Base-by-base conservation (phyloP, 2,797 vertebrate species). In the Acipenser ruthenus region DNA sequence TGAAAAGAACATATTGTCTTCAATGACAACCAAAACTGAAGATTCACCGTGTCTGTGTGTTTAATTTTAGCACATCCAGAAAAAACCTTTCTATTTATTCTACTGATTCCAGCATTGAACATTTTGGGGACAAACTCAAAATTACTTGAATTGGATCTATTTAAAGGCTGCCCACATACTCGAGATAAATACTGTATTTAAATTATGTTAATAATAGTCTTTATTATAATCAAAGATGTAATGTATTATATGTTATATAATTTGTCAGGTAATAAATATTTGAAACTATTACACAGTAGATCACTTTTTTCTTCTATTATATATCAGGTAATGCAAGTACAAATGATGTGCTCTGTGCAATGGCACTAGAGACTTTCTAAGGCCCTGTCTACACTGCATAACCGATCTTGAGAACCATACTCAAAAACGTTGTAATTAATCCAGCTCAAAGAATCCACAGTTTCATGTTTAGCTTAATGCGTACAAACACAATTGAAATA, bases 171-270 rank as follows among this genome's bases (percentile, higher is more conserved):
- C 80, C 75, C 60, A 69, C 78, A 80, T 79, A 71, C 70, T 68
- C 53, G 63, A n/a, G 12, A 75, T 63, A 49, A 82, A 86, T 87
- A 89, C 89, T 91, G 87, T 91, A 89, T 86, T 89, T 86, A 89
- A 84, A 84, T 74, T 72, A 73, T 90, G 86, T 90, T 86, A 80
- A 87, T 88, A 87, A 86, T 89, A 87, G 79, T 75, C 80, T 89
- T 81, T 89, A 89, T 89, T 86, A 82, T 87, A 84, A 87, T 85
- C 83, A 79, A 75, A 84, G 72, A 84, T 90, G 84, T 89, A 90
- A 85, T 80, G 84, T 89, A 89, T 79, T 37, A 37, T 37, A 37
- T 55, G 80, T 87, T 84, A 90, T 89, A 89, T 90, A 88, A 90
- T 90, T 88, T 89, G 82, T 85, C 89, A 84, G 85, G 74, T 78